Conservation (phyloP, 2,888 invertebrate genomes). For the Drosophila formosana region DNA sequence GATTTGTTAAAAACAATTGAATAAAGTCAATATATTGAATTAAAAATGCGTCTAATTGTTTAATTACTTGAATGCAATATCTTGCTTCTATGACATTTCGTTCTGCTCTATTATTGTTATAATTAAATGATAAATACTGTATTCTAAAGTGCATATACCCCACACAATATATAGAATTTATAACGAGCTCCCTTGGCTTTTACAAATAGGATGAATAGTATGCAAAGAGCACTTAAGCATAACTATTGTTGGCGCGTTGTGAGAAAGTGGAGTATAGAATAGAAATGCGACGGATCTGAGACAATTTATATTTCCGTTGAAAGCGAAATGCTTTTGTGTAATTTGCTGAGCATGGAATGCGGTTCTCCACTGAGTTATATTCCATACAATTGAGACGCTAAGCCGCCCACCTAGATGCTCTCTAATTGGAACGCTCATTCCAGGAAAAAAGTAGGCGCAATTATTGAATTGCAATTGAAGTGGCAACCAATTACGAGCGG, state of each 20-base stretch:
- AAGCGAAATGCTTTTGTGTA: background rate
- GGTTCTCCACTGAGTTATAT: background rate
- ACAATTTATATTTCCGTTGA: slow-evolving; percentile 9
- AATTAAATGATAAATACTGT: background rate
- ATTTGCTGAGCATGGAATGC: background rate
- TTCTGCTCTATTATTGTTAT: too few species aligned
- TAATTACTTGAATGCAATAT: too few species aligned
- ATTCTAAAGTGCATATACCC: background rate
- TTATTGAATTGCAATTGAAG: slow-evolving; percentile 4
- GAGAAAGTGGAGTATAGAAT: slow-evolving; percentile 1
- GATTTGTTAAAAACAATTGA: background rate
- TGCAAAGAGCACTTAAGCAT: background rate
- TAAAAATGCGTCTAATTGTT: too few species aligned
- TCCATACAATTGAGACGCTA: background rate
- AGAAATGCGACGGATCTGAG: background rate
- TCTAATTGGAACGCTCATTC: slow-evolving; percentile 23
- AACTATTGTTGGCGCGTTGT: background rate
- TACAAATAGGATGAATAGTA: background rate
- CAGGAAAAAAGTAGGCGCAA: slow-evolving; percentile 7
- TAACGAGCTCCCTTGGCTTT: background rate
- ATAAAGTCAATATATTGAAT: too few species aligned
- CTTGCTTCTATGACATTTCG: too few species aligned
- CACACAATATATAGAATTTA: background rate
- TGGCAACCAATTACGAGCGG: slow-evolving; percentile 18
- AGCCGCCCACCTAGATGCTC: background rate